Evolutionary conservation across 2,888 invertebrate species (phyloP).

Genomic region (Drosophila monieri): DNA sequence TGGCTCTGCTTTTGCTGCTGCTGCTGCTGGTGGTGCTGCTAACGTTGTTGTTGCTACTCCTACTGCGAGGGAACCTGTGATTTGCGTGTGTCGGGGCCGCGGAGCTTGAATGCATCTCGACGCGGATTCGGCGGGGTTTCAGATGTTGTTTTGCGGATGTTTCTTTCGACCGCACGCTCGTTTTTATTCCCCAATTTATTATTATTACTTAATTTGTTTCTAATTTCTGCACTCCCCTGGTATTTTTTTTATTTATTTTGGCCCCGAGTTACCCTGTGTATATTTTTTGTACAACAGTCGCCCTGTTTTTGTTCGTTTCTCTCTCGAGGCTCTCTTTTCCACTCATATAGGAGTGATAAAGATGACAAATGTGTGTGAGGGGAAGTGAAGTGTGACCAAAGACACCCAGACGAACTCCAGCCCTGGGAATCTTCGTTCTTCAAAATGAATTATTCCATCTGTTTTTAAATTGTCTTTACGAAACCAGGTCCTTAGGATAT

Average conservation of each 20-base stretch:
- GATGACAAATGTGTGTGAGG: background rate
- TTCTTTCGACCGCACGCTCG: conserved; percentile 35
- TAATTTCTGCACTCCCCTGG: conserved; percentile 23
- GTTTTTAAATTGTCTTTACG: background rate
- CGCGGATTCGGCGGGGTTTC: conserved; percentile 19
- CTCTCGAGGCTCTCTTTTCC: background rate
- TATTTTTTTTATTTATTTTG: conserved; percentile 2
- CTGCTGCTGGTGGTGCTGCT: conserved; percentile 9
- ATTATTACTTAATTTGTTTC: conserved; percentile 57
- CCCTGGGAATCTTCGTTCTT: background rate
- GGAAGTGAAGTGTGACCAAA: background rate
- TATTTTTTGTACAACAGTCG: background rate
- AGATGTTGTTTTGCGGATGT: conserved; percentile 26
- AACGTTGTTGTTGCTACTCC: conserved; percentile 30
- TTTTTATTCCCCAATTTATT: conserved; percentile 31
- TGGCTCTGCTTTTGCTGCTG: conserved; percentile 55
- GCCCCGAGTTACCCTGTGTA: conserved; percentile 1
- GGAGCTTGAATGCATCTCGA: conserved; percentile 29
- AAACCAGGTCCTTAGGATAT: background rate
- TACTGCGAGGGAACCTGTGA: conserved; percentile 54
- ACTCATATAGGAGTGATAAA: background rate
- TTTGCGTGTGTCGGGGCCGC: conserved; percentile 51
- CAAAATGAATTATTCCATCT: background rate
- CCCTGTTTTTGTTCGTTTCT: background rate
- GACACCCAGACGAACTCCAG: background rate